Conservation (phyloP, 1,140 invertebrate species). For the Drosophila prosaltans region DNA sequence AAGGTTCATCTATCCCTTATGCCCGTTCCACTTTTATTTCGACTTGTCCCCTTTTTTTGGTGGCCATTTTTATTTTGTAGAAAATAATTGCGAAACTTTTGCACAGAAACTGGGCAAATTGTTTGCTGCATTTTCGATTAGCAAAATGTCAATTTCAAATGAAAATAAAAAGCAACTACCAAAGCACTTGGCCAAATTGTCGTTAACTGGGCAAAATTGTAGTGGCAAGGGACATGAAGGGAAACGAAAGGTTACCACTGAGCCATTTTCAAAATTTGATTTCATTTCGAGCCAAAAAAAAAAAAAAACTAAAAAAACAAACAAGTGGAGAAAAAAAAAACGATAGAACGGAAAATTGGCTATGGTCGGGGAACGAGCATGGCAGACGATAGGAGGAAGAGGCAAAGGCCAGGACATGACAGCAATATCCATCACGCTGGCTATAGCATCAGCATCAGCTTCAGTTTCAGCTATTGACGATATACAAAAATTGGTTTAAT, state of each 20-base stretch:
- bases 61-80: constrained; percentile 38
- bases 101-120: constrained; percentile 61
- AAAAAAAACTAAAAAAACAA: neutral
- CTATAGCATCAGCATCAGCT: constrained; percentile 48
- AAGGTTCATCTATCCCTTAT: constrained; percentile 18
- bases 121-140: constrained; percentile 81
- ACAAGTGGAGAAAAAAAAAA: constrained; percentile 6
- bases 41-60: neutral
- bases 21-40: constrained; percentile 6
- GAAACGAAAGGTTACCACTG: constrained; percentile 1
- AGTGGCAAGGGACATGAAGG: neutral
- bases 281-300: constrained; percentile 57
- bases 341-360: constrained; percentile 45
- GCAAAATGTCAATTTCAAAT: constrained; percentile 77
- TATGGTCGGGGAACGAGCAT: constrained; percentile 38
- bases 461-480: constrained; percentile 55
- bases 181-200: constrained; percentile 60
- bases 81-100: constrained; percentile 80
- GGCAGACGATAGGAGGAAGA: constrained; percentile 30
- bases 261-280: constrained; percentile 79
- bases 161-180: constrained; percentile 66
- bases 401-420: constrained; percentile 51
- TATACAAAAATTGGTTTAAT: constrained; percentile 81
- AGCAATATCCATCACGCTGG: constrained; percentile 76
- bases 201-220: constrained; percentile 46